Evolutionary conservation across 2,113 vertebrate species (phyloP).

Genomic region (Vombatus ursinus): DNA sequence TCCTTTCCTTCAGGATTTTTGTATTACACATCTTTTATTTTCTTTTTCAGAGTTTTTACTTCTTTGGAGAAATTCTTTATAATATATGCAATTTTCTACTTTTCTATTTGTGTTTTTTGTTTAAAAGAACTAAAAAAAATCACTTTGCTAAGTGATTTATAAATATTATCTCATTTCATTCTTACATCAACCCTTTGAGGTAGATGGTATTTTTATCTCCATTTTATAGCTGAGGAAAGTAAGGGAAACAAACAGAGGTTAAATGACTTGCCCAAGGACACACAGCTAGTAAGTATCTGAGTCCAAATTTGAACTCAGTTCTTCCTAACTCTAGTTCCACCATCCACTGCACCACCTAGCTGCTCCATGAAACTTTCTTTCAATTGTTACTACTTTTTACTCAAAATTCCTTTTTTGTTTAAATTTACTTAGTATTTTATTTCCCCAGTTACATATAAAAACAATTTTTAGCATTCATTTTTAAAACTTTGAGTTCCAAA

Average conservation of each 20-base stretch:
- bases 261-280: neutral
- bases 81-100: neutral
- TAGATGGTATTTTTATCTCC: too few species aligned
- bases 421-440: too few species aligned
- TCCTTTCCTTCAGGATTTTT: neutral
- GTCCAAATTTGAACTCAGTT: neutral
- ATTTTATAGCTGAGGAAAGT: neutral
- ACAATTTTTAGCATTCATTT: too few species aligned
- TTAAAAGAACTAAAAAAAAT: neutral
- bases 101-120: neutral
- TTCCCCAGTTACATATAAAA: too few species aligned
- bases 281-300: neutral
- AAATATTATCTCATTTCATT: neutral
- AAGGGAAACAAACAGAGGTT: neutral
- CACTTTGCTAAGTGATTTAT: neutral
- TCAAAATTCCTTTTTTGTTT: neutral
- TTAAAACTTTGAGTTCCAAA: too few species aligned
- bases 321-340: neutral
- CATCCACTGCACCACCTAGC: neutral
- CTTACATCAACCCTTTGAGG: neutral
- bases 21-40: neutral
- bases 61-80: neutral
- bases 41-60: neutral
- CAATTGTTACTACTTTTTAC: neutral
- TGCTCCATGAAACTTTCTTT: neutral